Evolutionary conservation across 2,113 vertebrate species (phyloP).

Genomic region (Paracanthobrama guichenoti): DNA sequence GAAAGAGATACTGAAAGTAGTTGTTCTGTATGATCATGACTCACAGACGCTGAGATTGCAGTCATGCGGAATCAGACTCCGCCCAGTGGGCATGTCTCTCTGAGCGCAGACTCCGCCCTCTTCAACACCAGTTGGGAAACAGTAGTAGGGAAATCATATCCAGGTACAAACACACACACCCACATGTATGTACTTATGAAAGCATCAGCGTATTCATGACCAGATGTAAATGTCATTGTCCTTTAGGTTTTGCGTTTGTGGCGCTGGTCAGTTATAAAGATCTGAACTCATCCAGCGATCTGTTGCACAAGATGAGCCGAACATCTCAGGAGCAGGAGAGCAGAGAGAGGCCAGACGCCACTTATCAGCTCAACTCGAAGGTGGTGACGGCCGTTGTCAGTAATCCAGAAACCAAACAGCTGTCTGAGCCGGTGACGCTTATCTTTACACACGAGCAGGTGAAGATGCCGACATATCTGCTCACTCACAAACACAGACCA

Average conservation of each 20-base stretch:
- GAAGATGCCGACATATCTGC: neutral
- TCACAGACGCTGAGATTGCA: slow-evolving; percentile 71
- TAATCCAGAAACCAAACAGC: slow-evolving; percentile 66
- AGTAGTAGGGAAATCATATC: slow-evolving; percentile 62
- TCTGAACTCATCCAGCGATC: slow-evolving; percentile 64
- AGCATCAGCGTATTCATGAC: neutral
- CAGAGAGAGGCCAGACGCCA: neutral
- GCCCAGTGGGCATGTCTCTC: slow-evolving; percentile 53
- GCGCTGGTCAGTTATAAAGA: slow-evolving; percentile 75
- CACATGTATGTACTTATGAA: too few relatives aligned
- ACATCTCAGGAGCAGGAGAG: neutral
- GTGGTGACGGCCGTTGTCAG: slow-evolving; percentile 76
- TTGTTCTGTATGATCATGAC: neutral
- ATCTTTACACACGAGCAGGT: slow-evolving; percentile 71
- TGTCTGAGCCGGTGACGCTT: slow-evolving; percentile 67
- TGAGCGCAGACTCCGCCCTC: slow-evolving; percentile 61
- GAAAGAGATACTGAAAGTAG: too few relatives aligned
- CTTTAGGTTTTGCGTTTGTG: slow-evolving; percentile 68
- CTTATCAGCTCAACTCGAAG: slow-evolving; percentile 62
- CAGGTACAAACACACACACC: slow-evolving; percentile 43
- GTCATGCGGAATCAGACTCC: slow-evolving; percentile 58
- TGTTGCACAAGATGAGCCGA: slow-evolving; percentile 57
- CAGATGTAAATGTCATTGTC: neutral
- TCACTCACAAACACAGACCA: too few relatives aligned
- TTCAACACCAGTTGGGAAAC: slow-evolving; percentile 76